phyloP scores from a whole-genome alignment of 2,113 vertebrate species.

The Passer domesticus region DNA sequence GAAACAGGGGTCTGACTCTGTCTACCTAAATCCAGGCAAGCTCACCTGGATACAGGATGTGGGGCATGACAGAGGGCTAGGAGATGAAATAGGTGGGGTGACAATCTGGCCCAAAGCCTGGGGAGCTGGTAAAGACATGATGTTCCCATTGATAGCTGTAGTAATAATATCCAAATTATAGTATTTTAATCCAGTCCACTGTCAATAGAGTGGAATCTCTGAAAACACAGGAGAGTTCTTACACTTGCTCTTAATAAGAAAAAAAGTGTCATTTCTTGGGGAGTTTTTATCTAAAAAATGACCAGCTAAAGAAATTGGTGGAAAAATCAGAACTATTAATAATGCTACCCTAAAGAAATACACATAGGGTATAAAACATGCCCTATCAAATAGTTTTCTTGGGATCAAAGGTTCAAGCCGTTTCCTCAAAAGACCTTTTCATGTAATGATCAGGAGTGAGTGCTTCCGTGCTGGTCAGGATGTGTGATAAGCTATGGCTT shows the following conservation, averaged over 20 bases:
- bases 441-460: background rate
- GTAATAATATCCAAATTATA: background rate
- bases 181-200: background rate
- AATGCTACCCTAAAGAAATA: background rate
- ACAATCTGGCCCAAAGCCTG: background rate
- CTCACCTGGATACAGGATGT: background rate
- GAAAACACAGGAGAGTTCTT: background rate
- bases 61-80: background rate
- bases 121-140: background rate
- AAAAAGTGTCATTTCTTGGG: background rate
- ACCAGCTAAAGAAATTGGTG: background rate
- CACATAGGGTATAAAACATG: background rate
- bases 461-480: background rate
- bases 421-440: constrained; percentile 30
- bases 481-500: background rate
- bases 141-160: background rate
- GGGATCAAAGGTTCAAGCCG: background rate
- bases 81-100: background rate
- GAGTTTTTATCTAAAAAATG: background rate
- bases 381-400: background rate
- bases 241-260: background rate
- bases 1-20: background rate
- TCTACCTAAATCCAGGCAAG: background rate
- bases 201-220: background rate
- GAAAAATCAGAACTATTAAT: background rate